Conservation (phyloP, 92 coral and sea anemone species). For the Phymanthus crucifer region DNA sequence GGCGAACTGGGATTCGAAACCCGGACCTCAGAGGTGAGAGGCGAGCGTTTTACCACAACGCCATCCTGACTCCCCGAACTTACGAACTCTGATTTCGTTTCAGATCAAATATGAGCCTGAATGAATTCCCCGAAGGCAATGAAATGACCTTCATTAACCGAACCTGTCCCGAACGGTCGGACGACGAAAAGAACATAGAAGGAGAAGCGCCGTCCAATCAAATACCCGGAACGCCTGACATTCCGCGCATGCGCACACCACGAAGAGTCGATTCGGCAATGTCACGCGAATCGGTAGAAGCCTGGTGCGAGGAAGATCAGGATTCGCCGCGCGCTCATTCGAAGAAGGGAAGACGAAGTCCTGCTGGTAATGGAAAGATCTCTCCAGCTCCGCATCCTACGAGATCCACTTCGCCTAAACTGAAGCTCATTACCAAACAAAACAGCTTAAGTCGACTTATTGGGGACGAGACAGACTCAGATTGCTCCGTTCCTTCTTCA, state of each 20-base stretch:
- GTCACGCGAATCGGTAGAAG: slow-evolving; percentile 60
- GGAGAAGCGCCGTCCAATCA: background rate
- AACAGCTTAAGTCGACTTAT: slow-evolving; percentile 32
- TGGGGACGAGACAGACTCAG: slow-evolving; percentile 21
- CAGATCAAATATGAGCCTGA: slow-evolving; percentile 18
- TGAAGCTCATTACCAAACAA: slow-evolving; percentile 29
- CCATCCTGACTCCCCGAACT: no score
- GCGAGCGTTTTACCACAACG: no score
- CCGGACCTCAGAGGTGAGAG: no score
- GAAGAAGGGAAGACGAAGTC: slow-evolving; percentile 11
- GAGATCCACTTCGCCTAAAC: background rate
- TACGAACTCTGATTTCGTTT: no score
- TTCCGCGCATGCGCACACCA: slow-evolving; percentile 23
- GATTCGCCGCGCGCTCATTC: slow-evolving; percentile 1
- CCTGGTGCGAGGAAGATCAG: slow-evolving; percentile 45
- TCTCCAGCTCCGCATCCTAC: slow-evolving; percentile 8
- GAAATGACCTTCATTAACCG: slow-evolving; percentile 30
- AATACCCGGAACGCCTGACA: slow-evolving; percentile 27
- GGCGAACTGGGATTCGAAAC: no score
- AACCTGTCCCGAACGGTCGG: slow-evolving; percentile 4
- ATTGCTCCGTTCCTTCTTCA: slow-evolving; percentile 17
- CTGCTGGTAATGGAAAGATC: background rate
- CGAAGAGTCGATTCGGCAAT: slow-evolving; percentile 45
- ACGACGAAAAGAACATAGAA: background rate
- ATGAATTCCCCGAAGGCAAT: slow-evolving; percentile 13